phyloP scores from a whole-genome alignment of 2,797 vertebrate genomes.

The Decapterus maruadsi region DNA sequence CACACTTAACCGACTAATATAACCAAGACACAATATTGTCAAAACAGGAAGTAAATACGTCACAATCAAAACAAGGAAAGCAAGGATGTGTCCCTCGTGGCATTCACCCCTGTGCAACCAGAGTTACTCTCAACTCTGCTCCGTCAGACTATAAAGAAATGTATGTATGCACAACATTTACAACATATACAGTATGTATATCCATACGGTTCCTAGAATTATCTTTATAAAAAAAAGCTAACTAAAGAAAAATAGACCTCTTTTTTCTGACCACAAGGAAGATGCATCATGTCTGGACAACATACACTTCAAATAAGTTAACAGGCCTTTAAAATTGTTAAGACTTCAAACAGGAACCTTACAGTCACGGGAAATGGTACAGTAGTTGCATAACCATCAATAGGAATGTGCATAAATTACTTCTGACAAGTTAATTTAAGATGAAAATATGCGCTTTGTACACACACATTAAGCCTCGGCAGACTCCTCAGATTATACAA shows the following conservation, averaged over 20 bases:
- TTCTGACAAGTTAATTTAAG: slow-evolving; percentile 39
- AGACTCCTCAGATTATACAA: slow-evolving; percentile 30
- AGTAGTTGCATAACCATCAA: slow-evolving; percentile 71
- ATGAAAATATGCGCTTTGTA: slow-evolving; percentile 17
- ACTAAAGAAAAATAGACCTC: slow-evolving; percentile 61
- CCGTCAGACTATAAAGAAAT: slow-evolving; percentile 45
- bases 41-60: slow-evolving; percentile 32
- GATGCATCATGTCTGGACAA: slow-evolving; percentile 52
- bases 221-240: slow-evolving; percentile 62
- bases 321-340: slow-evolving; percentile 55
- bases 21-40: slow-evolving; percentile 41
- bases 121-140: slow-evolving; percentile 33
- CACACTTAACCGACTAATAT: slow-evolving; percentile 35
- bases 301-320: slow-evolving; percentile 52
- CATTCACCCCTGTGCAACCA: slow-evolving; percentile 56
- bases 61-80: slow-evolving; percentile 33
- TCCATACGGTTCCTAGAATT: slow-evolving; percentile 37
- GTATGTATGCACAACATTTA: slow-evolving; percentile 65
- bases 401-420: slow-evolving; percentile 77
- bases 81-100: slow-evolving; percentile 34
- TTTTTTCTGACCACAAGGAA: slow-evolving; percentile 54
- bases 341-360: slow-evolving; percentile 60
- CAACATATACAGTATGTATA: slow-evolving; percentile 65
- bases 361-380: slow-evolving; percentile 55
- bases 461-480: slow-evolving; percentile 27